Evolutionary conservation across 2,113 vertebrate genomes (phyloP), one percentile per base, ranked within the genome.

Genomic region (Callipepla californica): DNA sequence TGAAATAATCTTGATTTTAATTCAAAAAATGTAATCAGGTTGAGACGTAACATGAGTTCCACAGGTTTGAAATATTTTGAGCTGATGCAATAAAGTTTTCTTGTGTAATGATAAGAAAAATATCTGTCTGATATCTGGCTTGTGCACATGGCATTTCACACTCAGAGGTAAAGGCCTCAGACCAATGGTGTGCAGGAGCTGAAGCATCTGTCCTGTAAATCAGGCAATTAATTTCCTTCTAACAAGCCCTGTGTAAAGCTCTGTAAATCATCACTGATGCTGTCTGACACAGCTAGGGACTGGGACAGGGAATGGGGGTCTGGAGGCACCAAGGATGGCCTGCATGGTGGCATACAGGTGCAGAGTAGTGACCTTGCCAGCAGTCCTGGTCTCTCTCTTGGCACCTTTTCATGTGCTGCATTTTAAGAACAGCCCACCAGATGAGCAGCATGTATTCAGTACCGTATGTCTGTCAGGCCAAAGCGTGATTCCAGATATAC

Each of bases 61-160:
- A 11, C 12, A 48, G 62, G 47, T 90, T 87, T 48, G 68, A 90
- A 89, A 73, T 51, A 81, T 90, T 90, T 75, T 45, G 61, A 69
- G 30, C 12, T 65, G 84, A 87, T 45, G 4, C 30, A 81, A 23
- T 42, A 17, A 94, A 57, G 14, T 51, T 85, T 85, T 38, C 66
- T 73, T 73, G 19, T 38, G 5, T 23, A 57, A 18, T 3, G 4
- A 22, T 58, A 87, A 87, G 48, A 81, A 94, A 80, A 87, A 16
- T 13, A 59, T 53, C 61, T 13, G 9, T 36, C 45, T 59, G 19
- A 48, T 59, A 78, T 36, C 51, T 61, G 50, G 28, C 28, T 57
- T 76, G 63, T 72, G 45, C 57, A 55, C 11, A 30, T n/a, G 61
- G 20, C 11, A 0, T 30, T 55, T n/a, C 13, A 16, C 16, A 19